Percentiles rank a stretch among this genome's conserved stretches.
Conservation (phyloP, 2,888 invertebrate genomes). For the Formica aserva region DNA sequence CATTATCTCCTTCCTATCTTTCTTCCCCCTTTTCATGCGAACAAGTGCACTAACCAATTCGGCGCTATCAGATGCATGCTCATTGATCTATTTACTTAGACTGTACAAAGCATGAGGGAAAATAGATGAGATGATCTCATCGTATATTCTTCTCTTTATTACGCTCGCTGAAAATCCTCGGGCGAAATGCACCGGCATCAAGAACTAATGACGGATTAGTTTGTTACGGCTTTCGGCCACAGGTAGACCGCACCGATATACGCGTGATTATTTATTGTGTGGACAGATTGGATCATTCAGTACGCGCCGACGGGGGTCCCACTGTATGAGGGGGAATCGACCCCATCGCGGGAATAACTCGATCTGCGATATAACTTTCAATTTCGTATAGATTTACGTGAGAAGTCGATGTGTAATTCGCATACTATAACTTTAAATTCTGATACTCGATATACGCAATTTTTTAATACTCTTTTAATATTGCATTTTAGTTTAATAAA, state of each 20-base stretch:
- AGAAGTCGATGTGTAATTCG: constrained; percentile 18
- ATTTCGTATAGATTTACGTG: constrained; percentile 62
- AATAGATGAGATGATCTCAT: constrained; percentile 31
- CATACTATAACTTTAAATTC: neutral
- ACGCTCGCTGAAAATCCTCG: constrained; percentile 65
- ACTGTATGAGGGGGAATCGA: constrained; percentile 61
- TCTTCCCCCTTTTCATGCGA: neutral
- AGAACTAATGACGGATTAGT: constrained; percentile 77
- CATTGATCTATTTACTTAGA: constrained; percentile 31
- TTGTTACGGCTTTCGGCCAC: constrained; percentile 77
- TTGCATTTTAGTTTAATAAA: neutral
- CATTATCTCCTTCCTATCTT: neutral
- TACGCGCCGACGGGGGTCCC: constrained; percentile 71
- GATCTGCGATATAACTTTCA: constrained; percentile 72
- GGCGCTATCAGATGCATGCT: constrained; percentile 35
- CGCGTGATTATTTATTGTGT: constrained; percentile 80
- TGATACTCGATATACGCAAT: neutral
- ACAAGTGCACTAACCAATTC: constrained; percentile 18
- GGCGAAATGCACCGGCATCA: constrained; percentile 58
- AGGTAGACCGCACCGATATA: constrained; percentile 74
- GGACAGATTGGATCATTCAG: constrained; percentile 81
- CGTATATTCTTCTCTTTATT: constrained; percentile 45
- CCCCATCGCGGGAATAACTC: constrained; percentile 70
- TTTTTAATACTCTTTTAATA: neutral
- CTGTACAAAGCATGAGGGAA: neutral